Evolutionary conservation across 2,888 invertebrate genomes (phyloP).

Genomic region (Agrotis puta): DNA sequence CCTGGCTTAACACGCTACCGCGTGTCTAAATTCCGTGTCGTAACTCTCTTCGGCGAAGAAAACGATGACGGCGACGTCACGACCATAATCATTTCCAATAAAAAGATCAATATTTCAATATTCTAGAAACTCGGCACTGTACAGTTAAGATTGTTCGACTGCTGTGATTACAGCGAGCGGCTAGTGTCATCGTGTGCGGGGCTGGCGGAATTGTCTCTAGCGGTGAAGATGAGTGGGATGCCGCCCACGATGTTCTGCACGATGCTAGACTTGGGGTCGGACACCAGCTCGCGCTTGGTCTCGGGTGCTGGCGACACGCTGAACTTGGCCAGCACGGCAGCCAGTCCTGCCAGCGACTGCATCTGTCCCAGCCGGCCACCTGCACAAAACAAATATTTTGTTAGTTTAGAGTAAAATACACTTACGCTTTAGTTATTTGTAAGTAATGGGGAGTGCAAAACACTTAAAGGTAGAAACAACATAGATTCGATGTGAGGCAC

Average conservation of each 20-base stretch:
- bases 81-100: neutral
- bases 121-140: neutral
- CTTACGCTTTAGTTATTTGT: neutral
- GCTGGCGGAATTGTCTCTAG: neutral
- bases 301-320: constrained; percentile 76
- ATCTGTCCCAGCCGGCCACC: constrained; percentile 82
- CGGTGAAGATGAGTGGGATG: constrained; percentile 72
- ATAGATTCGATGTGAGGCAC: neutral
- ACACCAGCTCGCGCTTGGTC: constrained; percentile 63
- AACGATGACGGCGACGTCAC: too few species aligned
- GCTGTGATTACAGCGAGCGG: constrained; percentile 31
- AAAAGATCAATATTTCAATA: neutral
- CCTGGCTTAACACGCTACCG: too few species aligned
- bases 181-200: neutral
- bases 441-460: neutral
- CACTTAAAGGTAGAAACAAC: neutral
- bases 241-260: constrained; percentile 77
- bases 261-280: constrained; percentile 74
- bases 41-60: neutral
- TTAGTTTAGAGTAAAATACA: constrained; percentile 13
- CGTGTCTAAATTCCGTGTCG: neutral
- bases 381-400: constrained; percentile 52
- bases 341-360: constrained; percentile 84
- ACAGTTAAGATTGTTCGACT: neutral
- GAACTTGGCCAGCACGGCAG: constrained; percentile 78